Percentiles rank a stretch among this genome's conserved stretches.
phyloP scores from a whole-genome alignment of 2,888 invertebrate genomes.

The Pseudoips prasinana region DNA sequence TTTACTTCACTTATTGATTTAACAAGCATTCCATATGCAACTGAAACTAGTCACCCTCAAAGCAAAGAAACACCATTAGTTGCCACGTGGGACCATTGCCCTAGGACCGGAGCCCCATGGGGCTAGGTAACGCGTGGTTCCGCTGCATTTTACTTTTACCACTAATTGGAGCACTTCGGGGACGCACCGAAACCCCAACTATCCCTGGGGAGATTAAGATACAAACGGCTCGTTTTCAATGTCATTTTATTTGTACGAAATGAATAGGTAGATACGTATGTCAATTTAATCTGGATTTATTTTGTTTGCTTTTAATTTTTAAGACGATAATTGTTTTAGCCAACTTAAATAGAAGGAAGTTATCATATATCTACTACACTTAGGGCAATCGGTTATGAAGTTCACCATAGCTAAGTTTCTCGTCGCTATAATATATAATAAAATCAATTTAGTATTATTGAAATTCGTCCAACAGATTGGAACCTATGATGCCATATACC shows the following conservation, averaged over 20 bases:
- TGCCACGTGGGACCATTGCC: constrained; percentile 63
- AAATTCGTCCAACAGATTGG: too few species aligned
- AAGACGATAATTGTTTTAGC: too few species aligned
- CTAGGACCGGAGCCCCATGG: constrained; percentile 40
- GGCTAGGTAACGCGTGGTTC: constrained; percentile 71
- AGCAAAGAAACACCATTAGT: constrained; percentile 77
- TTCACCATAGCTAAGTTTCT: too few species aligned
- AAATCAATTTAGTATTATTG: too few species aligned
- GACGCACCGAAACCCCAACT: constrained; percentile 59
- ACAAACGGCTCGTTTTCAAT: constrained; percentile 65
- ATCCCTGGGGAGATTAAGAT: constrained; percentile 54
- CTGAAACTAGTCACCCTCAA: constrained; percentile 65
- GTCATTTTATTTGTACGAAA: constrained; percentile 67
- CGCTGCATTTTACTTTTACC: constrained; percentile 78
- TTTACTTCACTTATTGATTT: constrained; percentile 43
- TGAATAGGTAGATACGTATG: constrained; percentile 32
- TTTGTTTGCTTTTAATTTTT: constrained; percentile 12
- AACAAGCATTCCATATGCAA: constrained; percentile 72
- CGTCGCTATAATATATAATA: too few species aligned
- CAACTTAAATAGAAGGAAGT: too few species aligned
- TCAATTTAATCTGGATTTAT: constrained; percentile 32
- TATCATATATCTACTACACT: too few species aligned
- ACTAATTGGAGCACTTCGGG: constrained; percentile 78
- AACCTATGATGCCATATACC: too few species aligned
- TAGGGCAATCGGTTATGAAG: too few species aligned